Evolutionary conservation across 2,113 vertebrate genomes (phyloP), one percentile per base, ranked within the genome.

Genomic region (Struthio camelus): DNA sequence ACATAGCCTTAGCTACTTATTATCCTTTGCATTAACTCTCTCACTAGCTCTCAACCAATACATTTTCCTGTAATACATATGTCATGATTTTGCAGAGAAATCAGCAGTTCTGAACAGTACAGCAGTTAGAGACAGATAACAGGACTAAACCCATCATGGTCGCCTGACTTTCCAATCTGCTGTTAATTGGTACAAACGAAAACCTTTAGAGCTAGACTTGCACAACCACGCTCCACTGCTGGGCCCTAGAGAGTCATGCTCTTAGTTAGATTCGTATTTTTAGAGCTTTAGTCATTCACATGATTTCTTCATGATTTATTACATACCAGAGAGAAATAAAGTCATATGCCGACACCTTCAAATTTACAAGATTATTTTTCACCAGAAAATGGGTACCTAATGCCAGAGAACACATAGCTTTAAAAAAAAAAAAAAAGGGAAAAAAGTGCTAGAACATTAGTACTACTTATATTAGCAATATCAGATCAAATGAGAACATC

Each of bases 11-110:
- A 71, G 92, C 78, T 92, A 53, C 88, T 95, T 94, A 93, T 93
- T 96, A 92, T 85, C 84, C 85, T 71, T 83, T 90, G 92, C 94
- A 95, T 92, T 80, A 96, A 91, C 87, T 94, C 46, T 34, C 89
- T 89, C 53, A 46, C 80, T 50, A 73, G 80, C 87, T 91, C 65
- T 91, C 87, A 5, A 79, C 81, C 76, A 95, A 93, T 81, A 78
- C 61, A 83, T 96, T 89, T 78, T 51, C 93, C 53, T 80, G 36
- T 64, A 92, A 87, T 81, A 89, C 80, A 82, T 64, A 80, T 80
- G 90, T 77, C 78, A 79, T 69, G 84, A 96, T 81, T 90, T 80
- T 89, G 32, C 72, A 91, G 53, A 84, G 69, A 73, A 92, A 84
- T 96, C 76, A 85, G 87, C 70, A 93, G 84, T 83, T 83, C 87